A percentile compares a stretch with the other conserved stretches of the same genome.
These are phyloP conservation scores for Muschampia plurimacula DNA, from an alignment of 2,888 invertebrate genomes.

Conservation along the genomic window DNA sequence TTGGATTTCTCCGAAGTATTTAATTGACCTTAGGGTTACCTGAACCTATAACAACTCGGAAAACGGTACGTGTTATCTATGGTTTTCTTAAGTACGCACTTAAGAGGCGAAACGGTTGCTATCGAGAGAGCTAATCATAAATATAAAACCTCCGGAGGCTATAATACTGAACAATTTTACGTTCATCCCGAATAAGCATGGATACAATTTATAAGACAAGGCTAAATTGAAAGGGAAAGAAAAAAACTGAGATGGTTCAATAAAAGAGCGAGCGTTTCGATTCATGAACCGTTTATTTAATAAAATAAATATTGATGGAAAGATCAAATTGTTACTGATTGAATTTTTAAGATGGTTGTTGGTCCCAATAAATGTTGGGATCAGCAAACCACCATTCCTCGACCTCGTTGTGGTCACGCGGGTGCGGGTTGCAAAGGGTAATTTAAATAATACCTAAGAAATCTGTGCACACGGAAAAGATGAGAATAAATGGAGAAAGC, in stretches of 20 bases:
- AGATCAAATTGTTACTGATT: constrained; percentile 44
- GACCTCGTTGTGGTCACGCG: no score
- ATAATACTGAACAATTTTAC: constrained; percentile 62
- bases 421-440: no score
- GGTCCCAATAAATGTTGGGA: no score
- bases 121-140: constrained; percentile 69
- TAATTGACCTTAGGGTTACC: constrained; percentile 7
- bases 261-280: constrained; percentile 47
- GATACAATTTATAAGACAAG: constrained; percentile 55
- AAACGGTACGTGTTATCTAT: constrained; percentile 60
- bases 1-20: background rate
- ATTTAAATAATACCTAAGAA: no score
- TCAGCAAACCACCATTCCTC: no score
- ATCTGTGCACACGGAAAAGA: no score
- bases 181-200: constrained; percentile 56
- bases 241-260: constrained; percentile 48
- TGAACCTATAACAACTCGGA: background rate
- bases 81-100: constrained; percentile 61
- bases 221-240: constrained; percentile 44
- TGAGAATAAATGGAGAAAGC: no score
- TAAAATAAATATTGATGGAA: constrained; percentile 49
- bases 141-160: constrained; percentile 61
- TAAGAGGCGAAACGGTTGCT: constrained; percentile 63
- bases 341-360: constrained; percentile 26
- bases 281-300: constrained; percentile 40